Evolutionary conservation across 2,888 invertebrate species (phyloP).

Genomic region (Parnassius apollo): DNA sequence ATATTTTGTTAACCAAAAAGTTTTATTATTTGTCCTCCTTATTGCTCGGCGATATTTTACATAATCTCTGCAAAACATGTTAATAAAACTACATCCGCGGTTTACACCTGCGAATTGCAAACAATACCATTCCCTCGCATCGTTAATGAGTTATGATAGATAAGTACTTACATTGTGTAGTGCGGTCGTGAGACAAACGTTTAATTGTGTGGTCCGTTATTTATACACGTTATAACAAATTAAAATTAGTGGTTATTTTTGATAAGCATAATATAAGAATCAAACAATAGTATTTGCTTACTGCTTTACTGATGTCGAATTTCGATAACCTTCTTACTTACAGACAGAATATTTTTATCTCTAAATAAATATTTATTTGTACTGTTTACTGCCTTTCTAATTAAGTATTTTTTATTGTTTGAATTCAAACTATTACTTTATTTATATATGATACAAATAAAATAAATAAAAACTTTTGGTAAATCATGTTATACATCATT

Average conservation of each 20-base stretch:
- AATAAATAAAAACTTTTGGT: too few relatives aligned
- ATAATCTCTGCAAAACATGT: background rate
- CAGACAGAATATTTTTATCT: too few relatives aligned
- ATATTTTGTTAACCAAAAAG: too few relatives aligned
- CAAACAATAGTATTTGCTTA: slow-evolving; percentile 31
- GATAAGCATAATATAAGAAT: slow-evolving; percentile 37
- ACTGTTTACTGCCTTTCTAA: too few relatives aligned
- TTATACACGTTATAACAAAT: slow-evolving; percentile 33
- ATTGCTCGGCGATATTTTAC: background rate
- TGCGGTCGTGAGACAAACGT: slow-evolving; percentile 47
- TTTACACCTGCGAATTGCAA: slow-evolving; percentile 10
- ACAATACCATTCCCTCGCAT: slow-evolving; percentile 28
- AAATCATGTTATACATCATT: too few relatives aligned
- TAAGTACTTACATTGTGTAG: slow-evolving; percentile 43
- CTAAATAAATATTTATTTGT: too few relatives aligned
- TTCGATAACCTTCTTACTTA: background rate
- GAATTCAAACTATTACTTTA: too few relatives aligned
- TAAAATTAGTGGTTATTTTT: slow-evolving; percentile 30
- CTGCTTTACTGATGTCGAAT: slow-evolving; percentile 36
- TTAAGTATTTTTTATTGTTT: too few relatives aligned
- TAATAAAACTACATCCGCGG: background rate
- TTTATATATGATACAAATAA: too few relatives aligned
- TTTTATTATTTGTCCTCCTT: too few relatives aligned
- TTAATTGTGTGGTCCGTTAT: slow-evolving; percentile 40
- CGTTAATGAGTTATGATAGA: slow-evolving; percentile 32